phyloP scores from a whole-genome alignment of 1,140 invertebrate species.

The Notospermus geniculatus region DNA sequence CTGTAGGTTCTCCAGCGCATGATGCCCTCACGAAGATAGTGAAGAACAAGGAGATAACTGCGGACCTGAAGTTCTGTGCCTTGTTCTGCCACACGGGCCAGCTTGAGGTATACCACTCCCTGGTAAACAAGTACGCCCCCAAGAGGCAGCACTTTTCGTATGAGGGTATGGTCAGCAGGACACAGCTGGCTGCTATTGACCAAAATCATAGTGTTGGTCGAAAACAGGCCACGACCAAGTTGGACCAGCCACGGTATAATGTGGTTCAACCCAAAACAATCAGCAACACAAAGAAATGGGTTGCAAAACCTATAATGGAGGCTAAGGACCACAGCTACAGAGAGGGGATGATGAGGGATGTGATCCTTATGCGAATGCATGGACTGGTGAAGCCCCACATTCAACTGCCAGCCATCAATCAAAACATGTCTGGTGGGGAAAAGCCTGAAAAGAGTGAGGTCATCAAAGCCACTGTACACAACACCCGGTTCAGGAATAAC shows the following conservation, averaged over 20 bases:
- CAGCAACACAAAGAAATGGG: too few species aligned
- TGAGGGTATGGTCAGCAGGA: background rate
- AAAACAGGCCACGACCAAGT: background rate
- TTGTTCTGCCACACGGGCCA: slow-evolving; percentile 1
- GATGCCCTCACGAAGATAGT: background rate
- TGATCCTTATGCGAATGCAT: too few species aligned
- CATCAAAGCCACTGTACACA: too few species aligned
- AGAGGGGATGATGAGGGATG: too few species aligned
- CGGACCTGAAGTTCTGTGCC: background rate
- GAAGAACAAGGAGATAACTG: background rate
- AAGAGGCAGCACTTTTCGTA: background rate
- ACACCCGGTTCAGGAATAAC: too few species aligned
- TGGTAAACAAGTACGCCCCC: slow-evolving; percentile 3
- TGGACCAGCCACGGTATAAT: background rate
- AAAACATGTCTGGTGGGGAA: too few species aligned
- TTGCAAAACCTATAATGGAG: too few species aligned
- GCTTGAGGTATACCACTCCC: background rate
- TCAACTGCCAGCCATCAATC: too few species aligned
- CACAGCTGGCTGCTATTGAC: background rate
- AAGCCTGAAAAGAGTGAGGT: too few species aligned
- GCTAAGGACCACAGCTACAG: too few species aligned
- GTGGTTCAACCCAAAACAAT: background rate
- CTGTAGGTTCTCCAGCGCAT: background rate
- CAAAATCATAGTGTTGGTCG: background rate
- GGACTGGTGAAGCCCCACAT: too few species aligned